Evolutionary conservation across 1,140 invertebrate genomes (phyloP).

Genomic region (Trichonephila clavipes): DNA sequence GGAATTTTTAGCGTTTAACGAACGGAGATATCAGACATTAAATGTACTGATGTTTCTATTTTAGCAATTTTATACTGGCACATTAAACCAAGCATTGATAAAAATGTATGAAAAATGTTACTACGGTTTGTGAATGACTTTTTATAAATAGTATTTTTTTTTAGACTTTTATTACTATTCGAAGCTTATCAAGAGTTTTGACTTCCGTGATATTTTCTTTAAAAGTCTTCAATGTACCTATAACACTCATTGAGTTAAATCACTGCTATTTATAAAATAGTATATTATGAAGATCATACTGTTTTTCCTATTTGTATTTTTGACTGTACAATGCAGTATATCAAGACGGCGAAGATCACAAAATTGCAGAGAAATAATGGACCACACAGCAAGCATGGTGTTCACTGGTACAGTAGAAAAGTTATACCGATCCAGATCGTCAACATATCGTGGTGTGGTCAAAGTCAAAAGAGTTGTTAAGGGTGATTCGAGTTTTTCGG

Average conservation of each 20-base stretch:
- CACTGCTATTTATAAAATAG: background rate
- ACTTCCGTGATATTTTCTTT: too few relatives aligned
- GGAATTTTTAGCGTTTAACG: background rate
- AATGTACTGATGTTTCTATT: too few relatives aligned
- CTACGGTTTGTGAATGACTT: too few relatives aligned
- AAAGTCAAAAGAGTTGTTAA: constrained; percentile 76
- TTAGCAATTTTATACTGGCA: too few relatives aligned
- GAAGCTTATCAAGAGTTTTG: too few relatives aligned
- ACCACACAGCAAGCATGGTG: constrained; percentile 79
- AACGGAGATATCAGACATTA: too few relatives aligned
- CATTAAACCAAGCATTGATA: too few relatives aligned
- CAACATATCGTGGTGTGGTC: constrained; percentile 78
- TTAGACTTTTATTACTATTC: too few relatives aligned
- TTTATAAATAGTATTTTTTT: too few relatives aligned
- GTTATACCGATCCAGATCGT: constrained; percentile 75
- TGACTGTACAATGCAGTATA: background rate
- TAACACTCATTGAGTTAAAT: too few relatives aligned
- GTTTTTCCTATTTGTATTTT: background rate
- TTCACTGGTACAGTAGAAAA: constrained; percentile 80
- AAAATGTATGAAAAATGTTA: too few relatives aligned
- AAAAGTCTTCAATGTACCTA: too few relatives aligned
- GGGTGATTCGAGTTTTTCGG: constrained; percentile 70
- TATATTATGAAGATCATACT: constrained; percentile 6
- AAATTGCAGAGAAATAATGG: constrained; percentile 76
- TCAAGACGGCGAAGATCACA: constrained; percentile 31